phyloP scores from a whole-genome alignment of 2,797 vertebrate genomes.

The Anomalospiza imberbis region DNA sequence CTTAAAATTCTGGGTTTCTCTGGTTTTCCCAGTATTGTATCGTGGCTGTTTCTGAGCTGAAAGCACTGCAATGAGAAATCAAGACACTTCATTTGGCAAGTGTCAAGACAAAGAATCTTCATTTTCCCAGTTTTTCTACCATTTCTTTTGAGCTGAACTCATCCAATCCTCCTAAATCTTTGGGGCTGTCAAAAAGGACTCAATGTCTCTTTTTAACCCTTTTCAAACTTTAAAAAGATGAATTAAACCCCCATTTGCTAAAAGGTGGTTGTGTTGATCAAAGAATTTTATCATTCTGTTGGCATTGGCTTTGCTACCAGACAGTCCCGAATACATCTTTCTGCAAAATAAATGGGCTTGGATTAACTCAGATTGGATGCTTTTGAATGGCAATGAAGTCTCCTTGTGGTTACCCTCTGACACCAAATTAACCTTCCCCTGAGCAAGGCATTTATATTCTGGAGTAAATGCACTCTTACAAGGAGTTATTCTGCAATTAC shows the following conservation, averaged over 20 bases:
- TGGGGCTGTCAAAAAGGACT: rapidly evolving
- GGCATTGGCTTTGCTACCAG: background rate
- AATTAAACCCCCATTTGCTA: background rate
- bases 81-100: background rate
- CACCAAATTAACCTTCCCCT: background rate
- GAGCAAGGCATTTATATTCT: background rate
- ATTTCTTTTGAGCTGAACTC: background rate
- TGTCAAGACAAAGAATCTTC: background rate
- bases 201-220: background rate
- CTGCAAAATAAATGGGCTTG: background rate
- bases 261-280: background rate
- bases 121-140: background rate
- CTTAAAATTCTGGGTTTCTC: background rate
- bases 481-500: background rate
- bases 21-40: background rate
- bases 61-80: background rate
- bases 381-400: background rate
- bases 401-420: background rate
- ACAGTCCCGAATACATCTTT: background rate
- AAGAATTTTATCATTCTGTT: background rate
- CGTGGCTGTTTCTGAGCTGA: background rate
- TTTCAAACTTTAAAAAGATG: background rate
- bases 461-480: background rate
- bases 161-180: background rate
- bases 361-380: background rate